Conservation (phyloP, 2,888 invertebrate genomes). For the Tinea pellionella region DNA sequence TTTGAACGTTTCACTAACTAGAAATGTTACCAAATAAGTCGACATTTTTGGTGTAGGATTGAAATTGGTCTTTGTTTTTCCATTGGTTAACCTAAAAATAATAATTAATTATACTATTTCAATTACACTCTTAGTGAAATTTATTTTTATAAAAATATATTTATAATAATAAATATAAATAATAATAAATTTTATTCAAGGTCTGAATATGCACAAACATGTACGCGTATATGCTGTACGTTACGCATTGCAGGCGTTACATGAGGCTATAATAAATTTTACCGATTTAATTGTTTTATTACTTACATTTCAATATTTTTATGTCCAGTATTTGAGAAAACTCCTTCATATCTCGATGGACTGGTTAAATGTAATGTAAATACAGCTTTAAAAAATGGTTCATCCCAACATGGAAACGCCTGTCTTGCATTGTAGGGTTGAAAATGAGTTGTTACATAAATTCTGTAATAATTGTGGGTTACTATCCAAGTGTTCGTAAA, state of each 20-base stretch:
- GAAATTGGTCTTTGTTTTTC: constrained; percentile 45
- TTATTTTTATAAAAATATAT: too few relatives aligned
- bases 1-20: constrained; percentile 69
- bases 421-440: constrained; percentile 82
- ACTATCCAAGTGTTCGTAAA: too few relatives aligned
- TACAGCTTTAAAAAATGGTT: constrained; percentile 82
- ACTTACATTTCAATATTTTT: constrained; percentile 27
- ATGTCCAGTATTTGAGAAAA: constrained; percentile 72
- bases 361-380: constrained; percentile 76
- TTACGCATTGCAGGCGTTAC: too few relatives aligned
- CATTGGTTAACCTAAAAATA: constrained; percentile 17
- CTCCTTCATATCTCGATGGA: constrained; percentile 49
- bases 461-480: constrained; percentile 39
- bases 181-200: too few relatives aligned
- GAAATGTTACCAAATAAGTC: constrained; percentile 86
- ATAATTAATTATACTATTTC: too few relatives aligned
- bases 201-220: too few relatives aligned
- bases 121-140: too few relatives aligned
- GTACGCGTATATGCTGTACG: too few relatives aligned
- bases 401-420: constrained; percentile 91
- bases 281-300: too few relatives aligned
- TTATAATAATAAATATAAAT: too few relatives aligned
- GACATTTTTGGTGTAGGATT: constrained; percentile 76
- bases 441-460: constrained; percentile 78
- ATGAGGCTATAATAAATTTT: too few relatives aligned